Conservation (phyloP, 23 tunicate species). For the Halocynthia roretzi region DNA sequence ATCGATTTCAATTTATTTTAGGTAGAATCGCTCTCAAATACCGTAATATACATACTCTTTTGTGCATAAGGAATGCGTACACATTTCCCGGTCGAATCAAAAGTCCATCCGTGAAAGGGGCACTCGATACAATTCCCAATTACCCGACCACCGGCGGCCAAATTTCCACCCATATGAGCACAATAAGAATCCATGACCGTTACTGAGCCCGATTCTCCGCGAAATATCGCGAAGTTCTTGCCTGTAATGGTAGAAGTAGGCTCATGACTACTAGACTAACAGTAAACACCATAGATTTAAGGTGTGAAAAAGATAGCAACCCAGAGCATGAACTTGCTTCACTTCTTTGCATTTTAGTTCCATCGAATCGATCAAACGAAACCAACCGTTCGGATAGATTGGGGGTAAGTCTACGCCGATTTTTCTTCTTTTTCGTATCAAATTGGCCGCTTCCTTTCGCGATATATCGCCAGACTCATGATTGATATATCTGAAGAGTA, state of each 20-base stretch:
- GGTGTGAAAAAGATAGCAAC: constrained; percentile 24
- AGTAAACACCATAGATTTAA: too few species aligned
- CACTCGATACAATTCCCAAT: constrained; percentile 69
- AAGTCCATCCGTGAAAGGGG: constrained; percentile 84
- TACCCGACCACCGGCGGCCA: constrained; percentile 67
- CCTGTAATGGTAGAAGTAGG: constrained; percentile 14
- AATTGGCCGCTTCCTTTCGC: constrained; percentile 58
- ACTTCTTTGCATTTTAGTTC: constrained; percentile 53
- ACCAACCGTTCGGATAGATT: constrained; percentile 91
- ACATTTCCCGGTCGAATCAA: constrained; percentile 33
- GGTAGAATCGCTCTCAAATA: too few species aligned
- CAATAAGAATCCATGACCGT: constrained; percentile 52
- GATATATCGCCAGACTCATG: constrained; percentile 12
- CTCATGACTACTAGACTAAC: too few species aligned
- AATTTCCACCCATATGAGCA: constrained; percentile 81
- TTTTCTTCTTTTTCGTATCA: constrained; percentile 64
- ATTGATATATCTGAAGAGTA: constrained; percentile 7
- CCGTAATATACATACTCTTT: background rate
- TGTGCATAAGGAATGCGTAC: constrained; percentile 53
- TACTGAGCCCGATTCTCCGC: constrained; percentile 33
- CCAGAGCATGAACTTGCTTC: constrained; percentile 75
- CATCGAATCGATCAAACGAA: constrained; percentile 52
- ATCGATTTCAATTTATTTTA: too few species aligned
- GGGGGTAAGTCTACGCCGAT: constrained; percentile 80
- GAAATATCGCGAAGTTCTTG: constrained; percentile 47